These are phyloP conservation scores for Myripristis murdjan DNA, from an alignment of 2,797 vertebrate species.

Conservation along the genomic window DNA sequence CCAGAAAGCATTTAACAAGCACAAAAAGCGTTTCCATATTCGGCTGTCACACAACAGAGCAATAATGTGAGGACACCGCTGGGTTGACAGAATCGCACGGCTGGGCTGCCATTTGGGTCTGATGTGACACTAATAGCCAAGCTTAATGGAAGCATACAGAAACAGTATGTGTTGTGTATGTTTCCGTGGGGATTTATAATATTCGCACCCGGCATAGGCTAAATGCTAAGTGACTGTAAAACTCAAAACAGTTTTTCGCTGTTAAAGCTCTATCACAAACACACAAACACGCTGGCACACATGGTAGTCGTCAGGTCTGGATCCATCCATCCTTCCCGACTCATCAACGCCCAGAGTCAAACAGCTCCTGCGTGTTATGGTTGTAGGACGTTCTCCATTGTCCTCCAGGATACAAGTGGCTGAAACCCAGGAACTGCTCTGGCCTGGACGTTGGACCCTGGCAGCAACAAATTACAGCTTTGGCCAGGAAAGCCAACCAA, in stretches of 20 bases:
- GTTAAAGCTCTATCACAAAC: slow-evolving; percentile 33
- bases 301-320: slow-evolving; percentile 36
- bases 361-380: slow-evolving; percentile 53
- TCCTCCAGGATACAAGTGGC: slow-evolving; percentile 60
- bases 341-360: slow-evolving; percentile 41
- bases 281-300: slow-evolving; percentile 45
- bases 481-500: slow-evolving; percentile 79
- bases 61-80: slow-evolving; percentile 61
- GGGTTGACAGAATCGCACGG: slow-evolving; percentile 66
- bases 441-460: slow-evolving; percentile 64
- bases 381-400: slow-evolving; percentile 65
- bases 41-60: slow-evolving; percentile 79
- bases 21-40: slow-evolving; percentile 85
- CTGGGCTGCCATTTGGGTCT: slow-evolving; percentile 58
- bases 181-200: slow-evolving; percentile 58
- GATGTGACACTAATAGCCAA: slow-evolving; percentile 73
- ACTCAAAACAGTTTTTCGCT: slow-evolving; percentile 61
- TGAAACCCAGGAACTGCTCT: slow-evolving; percentile 62
- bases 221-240: slow-evolving; percentile 45
- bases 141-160: slow-evolving; percentile 71
- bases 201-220: too few species aligned
- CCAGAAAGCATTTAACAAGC: slow-evolving; percentile 84
- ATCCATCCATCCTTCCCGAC: slow-evolving; percentile 17
- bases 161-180: slow-evolving; percentile 59
- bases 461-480: slow-evolving; percentile 64